Conservation (phyloP, 2,888 invertebrate genomes). For the Cinara cedri region DNA sequence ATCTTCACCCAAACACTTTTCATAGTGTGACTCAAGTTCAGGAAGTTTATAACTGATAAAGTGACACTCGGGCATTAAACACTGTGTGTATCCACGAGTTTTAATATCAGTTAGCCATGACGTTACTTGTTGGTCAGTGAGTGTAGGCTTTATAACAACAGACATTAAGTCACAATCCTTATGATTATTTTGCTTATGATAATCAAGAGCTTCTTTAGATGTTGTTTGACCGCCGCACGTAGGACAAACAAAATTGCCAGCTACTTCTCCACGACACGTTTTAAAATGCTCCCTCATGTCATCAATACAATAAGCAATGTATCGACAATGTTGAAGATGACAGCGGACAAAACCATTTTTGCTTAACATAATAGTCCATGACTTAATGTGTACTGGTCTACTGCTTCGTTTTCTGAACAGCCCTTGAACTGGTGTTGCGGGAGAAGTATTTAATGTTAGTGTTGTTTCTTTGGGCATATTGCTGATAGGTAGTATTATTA, state of each 20-base stretch:
- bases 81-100: slow-evolving; percentile 48
- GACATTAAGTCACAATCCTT: slow-evolving; percentile 47
- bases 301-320: slow-evolving; percentile 60
- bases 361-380: slow-evolving; percentile 60
- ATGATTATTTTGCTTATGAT: slow-evolving; percentile 46
- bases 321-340: slow-evolving; percentile 60
- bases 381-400: slow-evolving; percentile 58
- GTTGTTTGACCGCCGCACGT: slow-evolving; percentile 51
- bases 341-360: slow-evolving; percentile 60
- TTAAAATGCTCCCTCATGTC: slow-evolving; percentile 60
- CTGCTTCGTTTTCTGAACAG: slow-evolving; percentile 49
- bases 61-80: slow-evolving; percentile 51
- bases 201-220: slow-evolving; percentile 48
- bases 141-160: slow-evolving; percentile 43
- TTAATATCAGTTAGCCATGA: slow-evolving; percentile 46
- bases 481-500: not conserved
- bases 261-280: slow-evolving; percentile 53
- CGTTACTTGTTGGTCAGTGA: slow-evolving; percentile 23
- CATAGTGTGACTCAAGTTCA: slow-evolving; percentile 41
- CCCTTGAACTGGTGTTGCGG: slow-evolving; percentile 45
- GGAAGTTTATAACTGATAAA: slow-evolving; percentile 46
- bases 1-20: slow-evolving; percentile 49
- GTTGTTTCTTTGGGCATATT: slow-evolving; percentile 42
- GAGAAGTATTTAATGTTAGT: not conserved
- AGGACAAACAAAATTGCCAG: slow-evolving; percentile 47